Evolutionary conservation across 1,140 invertebrate genomes (phyloP).

Genomic region (Rhagoletis pomonella): DNA sequence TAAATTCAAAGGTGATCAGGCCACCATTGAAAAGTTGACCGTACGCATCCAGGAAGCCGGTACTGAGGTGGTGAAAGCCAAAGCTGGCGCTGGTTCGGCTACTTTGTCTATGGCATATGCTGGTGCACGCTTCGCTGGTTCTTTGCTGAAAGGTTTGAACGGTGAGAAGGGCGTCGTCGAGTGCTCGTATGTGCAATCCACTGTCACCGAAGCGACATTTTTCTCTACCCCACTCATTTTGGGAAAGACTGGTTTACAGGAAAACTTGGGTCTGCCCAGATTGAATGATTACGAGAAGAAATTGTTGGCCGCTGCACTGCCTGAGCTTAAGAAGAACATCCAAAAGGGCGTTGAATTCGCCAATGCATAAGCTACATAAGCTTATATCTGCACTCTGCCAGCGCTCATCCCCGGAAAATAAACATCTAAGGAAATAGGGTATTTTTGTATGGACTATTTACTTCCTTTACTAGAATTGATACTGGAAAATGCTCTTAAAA

Average conservation of each 20-base stretch:
- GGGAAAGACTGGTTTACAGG: constrained; percentile 94
- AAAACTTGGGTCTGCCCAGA: constrained; percentile 95
- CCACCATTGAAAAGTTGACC: constrained; percentile 86
- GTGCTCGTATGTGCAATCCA: constrained; percentile 94
- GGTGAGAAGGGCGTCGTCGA: constrained; percentile 94
- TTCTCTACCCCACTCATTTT: constrained; percentile 96
- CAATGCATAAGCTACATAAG: constrained; percentile 64
- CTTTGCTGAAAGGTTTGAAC: constrained; percentile 87
- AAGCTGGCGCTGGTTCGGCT: constrained; percentile 98
- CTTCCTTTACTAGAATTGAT: no score
- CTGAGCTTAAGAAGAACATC: constrained; percentile 97
- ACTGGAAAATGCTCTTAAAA: no score
- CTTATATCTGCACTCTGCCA: not conserved
- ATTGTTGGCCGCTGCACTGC: constrained; percentile 91
- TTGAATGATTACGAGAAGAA: constrained; percentile 91
- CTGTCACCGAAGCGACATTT: constrained; percentile 91
- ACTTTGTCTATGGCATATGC: constrained; percentile 99
- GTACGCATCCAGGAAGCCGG: constrained; percentile 96
- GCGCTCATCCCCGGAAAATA: not conserved
- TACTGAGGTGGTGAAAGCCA: constrained; percentile 99
- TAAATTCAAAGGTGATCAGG: constrained; percentile 78
- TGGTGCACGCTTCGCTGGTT: constrained; percentile 92
- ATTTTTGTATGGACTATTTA: no score
- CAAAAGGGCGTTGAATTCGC: constrained; percentile 96
- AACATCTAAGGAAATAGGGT: not conserved